phyloP scores from a whole-genome alignment of 1,140 invertebrate genomes.

The Papilio polytes region DNA sequence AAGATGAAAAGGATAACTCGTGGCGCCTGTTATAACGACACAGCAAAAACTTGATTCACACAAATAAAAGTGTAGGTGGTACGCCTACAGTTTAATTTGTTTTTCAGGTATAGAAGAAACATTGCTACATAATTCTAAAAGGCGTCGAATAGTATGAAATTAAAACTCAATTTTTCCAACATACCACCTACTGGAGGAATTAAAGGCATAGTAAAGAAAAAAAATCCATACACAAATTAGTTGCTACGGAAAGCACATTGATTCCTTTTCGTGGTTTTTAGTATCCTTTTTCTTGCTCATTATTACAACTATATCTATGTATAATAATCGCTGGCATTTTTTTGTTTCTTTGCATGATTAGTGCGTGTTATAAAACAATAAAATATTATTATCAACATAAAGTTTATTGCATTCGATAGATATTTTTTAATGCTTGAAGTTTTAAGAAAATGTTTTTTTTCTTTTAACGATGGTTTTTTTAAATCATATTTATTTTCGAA shows the following conservation, averaged over 20 bases:
- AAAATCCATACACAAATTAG: too few species aligned
- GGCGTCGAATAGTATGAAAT: background rate
- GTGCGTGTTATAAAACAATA: background rate
- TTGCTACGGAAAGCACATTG: too few species aligned
- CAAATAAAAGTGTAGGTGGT: background rate
- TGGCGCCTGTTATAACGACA: background rate
- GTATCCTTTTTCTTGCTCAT: background rate
- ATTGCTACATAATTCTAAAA: background rate
- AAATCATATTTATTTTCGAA: too few species aligned
- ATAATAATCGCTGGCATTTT: background rate
- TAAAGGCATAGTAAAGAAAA: background rate
- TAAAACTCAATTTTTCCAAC: background rate
- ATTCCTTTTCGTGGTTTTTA: too few species aligned
- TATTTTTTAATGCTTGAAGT: background rate
- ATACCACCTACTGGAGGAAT: background rate
- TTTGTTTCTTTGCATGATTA: background rate
- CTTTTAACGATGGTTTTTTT: too few species aligned
- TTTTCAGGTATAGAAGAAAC: conserved; percentile 3
- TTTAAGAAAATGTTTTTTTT: too few species aligned
- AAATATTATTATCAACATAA: conserved; percentile 8
- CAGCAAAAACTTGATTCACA: background rate
- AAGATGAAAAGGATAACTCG: too few species aligned
- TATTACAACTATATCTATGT: background rate
- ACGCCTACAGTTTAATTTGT: too few species aligned
- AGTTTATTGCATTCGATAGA: background rate